These are phyloP conservation scores for Parnassius mnemosyne DNA, from an alignment of 2,888 invertebrate species.

Conservation along the genomic window DNA sequence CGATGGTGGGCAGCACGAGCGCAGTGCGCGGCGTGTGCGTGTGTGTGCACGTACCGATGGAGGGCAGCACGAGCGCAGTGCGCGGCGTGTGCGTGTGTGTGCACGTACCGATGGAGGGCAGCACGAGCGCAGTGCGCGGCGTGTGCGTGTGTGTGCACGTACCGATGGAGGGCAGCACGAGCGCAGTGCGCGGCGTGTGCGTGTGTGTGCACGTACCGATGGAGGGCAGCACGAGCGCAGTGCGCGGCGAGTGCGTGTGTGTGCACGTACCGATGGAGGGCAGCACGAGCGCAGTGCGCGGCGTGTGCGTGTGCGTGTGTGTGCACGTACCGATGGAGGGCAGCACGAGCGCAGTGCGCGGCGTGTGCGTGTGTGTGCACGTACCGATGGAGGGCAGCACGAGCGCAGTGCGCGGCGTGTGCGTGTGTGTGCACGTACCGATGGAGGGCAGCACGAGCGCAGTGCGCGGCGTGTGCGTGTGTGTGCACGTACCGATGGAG, in stretches of 20 bases:
- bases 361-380: too few species aligned
- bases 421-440: slow-evolving; percentile 38
- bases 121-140: slow-evolving; percentile 42
- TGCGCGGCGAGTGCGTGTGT: slow-evolving; percentile 29
- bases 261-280: slow-evolving; percentile 55
- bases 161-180: slow-evolving; percentile 61
- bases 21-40: slow-evolving; percentile 32
- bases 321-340: too few species aligned
- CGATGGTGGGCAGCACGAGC: slow-evolving; percentile 58
- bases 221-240: slow-evolving; percentile 52
- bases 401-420: slow-evolving; percentile 38
- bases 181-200: slow-evolving; percentile 36
- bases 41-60: slow-evolving; percentile 46
- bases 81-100: slow-evolving; percentile 27
- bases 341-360: too few species aligned
- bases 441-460: slow-evolving; percentile 57
- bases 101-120: slow-evolving; percentile 56
- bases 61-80: slow-evolving; percentile 51
- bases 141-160: slow-evolving; percentile 3
- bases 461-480: slow-evolving; percentile 30
- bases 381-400: slow-evolving; percentile 60
- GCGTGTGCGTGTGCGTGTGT: slow-evolving; percentile 11
- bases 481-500: slow-evolving; percentile 49
- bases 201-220: slow-evolving; percentile 45
- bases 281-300: slow-evolving; percentile 45